Evolutionary conservation across 2,797 vertebrate species (phyloP), one percentile per base, ranked within the genome.

Genomic region (Helostoma temminkii): DNA sequence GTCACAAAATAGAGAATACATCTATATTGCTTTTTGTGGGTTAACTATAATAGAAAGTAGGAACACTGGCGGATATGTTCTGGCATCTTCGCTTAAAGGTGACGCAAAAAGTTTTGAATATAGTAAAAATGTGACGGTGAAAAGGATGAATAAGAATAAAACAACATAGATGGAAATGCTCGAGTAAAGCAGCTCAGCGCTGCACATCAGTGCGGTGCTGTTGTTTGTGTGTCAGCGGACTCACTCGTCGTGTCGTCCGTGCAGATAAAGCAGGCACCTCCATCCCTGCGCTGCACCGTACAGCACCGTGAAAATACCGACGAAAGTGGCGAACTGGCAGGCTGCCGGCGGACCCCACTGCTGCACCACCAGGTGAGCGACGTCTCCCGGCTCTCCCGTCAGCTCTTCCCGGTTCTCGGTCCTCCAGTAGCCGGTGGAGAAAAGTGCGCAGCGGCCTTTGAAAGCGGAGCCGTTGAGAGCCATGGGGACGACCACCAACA

Each of bases 241-340:
- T 94, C 80, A 95, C 94, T 95, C 94, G 60, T 95, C 93, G 16
- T 95, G 94, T 25, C 92, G 84, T 53, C 92, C 92, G 65, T 94
- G 92, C 48, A 95, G 92, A 70, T 95, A 95, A 67, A 95, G 93
- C 34, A 95, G 81, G 52, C 92, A 83, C 78, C 94, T 91, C 94
- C 94, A 95, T 64, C 92, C 90, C 86, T 95, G 94, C 28, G 93
- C 94, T 0, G 94, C 94, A 0, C 93, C 93, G 81, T 95, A 94
- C 76, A 95, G 82, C 56, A 93, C 93, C n/a, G 92, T 94, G 75
- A 95, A 95, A 48, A 95, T 93, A 0, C 93, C 94, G 1, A 94
- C 94, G 24, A 95, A 95, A 0, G 94, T 95, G 37, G 89, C 84
- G 82, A 93, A 93, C 89, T 95, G 94, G 53, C 94, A 95, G 48